Evolutionary conservation across 2,113 vertebrate genomes (phyloP), one percentile per base, ranked within the genome.

Genomic region (Tichodroma muraria): DNA sequence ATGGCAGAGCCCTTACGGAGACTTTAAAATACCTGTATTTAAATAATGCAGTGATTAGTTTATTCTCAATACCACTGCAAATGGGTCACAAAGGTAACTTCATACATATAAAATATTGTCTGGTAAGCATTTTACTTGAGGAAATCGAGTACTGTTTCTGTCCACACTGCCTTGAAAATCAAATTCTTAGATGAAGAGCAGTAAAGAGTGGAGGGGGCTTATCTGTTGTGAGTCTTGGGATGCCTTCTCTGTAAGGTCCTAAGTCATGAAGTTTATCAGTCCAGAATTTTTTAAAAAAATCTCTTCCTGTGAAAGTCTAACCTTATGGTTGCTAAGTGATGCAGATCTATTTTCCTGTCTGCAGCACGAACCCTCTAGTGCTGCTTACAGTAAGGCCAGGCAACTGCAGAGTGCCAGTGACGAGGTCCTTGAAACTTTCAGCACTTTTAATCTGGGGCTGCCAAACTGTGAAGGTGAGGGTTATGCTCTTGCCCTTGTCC

Each of bases 281-380:
- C 31, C 68, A 71, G 82, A 95, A 57, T 88, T 83, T 82, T 56
- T 9, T 0, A 11, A 11, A 7, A 80, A 79, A 93, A 49, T 49
- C 57, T 88, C 91, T 80, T 80, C 25, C 49, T 70, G 37, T 2
- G 17, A 4, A 91, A 88, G 64, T 88, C 75, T 69, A 24, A 80
- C 47, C 75, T 93, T 66, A 6, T 25, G 72, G 94, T 95, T 95
- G 82, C 96, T 94, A 96, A 95, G 91, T 75, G 80, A 95, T 96
- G 91, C 88, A 91, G 90, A 78, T 82, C 93, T 86, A 61, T 91
- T 83, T 94, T 94, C 88, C 79, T 60, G 76, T 52, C 93, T 96
- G 93, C 96, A 95, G 89, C 91, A 82, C 9, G 21, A 93, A 73
- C 75, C 73, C 94, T 91, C 75, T 82, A 63, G 66, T 94, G 94